Evolutionary conservation across 2,797 vertebrate species (phyloP), one percentile per base, ranked within the genome.

Genomic region (Scomberomorus guttatus): DNA sequence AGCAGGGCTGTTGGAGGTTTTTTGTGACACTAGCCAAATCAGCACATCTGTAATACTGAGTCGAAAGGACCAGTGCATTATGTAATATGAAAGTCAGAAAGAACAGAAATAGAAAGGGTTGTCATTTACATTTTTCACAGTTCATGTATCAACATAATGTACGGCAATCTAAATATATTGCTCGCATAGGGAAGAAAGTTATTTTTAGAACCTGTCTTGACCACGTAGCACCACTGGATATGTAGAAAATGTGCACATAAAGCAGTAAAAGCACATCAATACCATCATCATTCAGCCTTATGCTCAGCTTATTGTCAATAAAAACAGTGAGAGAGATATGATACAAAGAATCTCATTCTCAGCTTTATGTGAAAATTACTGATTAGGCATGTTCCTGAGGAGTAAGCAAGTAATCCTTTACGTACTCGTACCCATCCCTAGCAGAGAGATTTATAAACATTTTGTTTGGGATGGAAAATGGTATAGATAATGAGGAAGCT

Each of bases 401-500:
- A 44, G 20, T 32, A 18, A 46, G 32, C 3, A 22, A 3, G 15
- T 32, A 25, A 66, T 37, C 39, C 18, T 24, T 50, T 15, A 66
- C 27, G n/a, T 32, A 5, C 6, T 54, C 6, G 15, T 24, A 18
- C n/a, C 10, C 56, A 27, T n/a, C 44, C 22, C 24, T 42, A 2
- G 10, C 2, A 37, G 24, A 65, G 59, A 75, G 27, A 60, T 12
- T 22, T 22, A 64, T 14, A 25, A 32, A 56, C 42, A 37, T 37
- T 62, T 58, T 32, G 24, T 63, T 51, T 25, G 37, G 29, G 22
- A 13, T 57, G 60, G 63, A 66, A 72, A 80, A 57, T 9, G 4
- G 37, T 32, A 22, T 34, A 48, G 46, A 73, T 63, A 78, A 80
- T 29, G 37, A 78, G 59, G 57, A 58, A 61, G 46, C 1, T 77